Conservation (phyloP, 2,797 vertebrate species). For the Danio tinwini region DNA sequence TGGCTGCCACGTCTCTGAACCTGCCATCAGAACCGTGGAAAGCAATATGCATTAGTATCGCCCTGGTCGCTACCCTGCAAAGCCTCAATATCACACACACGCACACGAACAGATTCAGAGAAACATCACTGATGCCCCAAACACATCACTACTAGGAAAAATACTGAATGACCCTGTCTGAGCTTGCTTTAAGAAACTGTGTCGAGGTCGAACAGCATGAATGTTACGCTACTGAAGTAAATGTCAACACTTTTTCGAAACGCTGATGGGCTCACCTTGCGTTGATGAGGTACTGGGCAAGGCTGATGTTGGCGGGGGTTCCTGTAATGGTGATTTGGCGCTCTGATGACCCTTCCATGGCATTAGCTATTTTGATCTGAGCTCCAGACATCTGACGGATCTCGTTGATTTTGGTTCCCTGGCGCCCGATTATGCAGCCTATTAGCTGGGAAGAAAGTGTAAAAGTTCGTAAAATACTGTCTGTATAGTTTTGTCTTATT, state of each 20-base stretch:
- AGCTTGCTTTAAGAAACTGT: constrained; percentile 17
- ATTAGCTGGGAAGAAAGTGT: constrained; percentile 87
- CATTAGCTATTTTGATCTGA: constrained; percentile 97
- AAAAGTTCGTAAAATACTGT: constrained; percentile 61
- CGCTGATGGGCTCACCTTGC: constrained; percentile 83
- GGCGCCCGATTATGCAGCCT: constrained; percentile 98
- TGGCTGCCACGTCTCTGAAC: constrained; percentile 84
- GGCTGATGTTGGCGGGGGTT: constrained; percentile 97
- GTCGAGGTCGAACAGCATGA: constrained; percentile 15
- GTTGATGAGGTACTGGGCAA: constrained; percentile 98
- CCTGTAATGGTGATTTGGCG: constrained; percentile 98
- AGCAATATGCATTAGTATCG: constrained; percentile 75
- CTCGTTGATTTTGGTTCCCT: constrained; percentile 99
- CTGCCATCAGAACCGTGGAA: constrained; percentile 77
- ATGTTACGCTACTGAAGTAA: constrained; percentile 25
- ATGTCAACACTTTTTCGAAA: neutral
- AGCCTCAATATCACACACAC: constrained; percentile 35
- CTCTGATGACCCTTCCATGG: constrained; percentile 95
- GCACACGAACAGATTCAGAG: constrained; percentile 51
- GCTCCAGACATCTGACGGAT: constrained; percentile 99
- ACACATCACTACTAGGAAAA: neutral
- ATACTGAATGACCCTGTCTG: neutral
- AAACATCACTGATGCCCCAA: constrained; percentile 7
- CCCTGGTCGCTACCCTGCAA: constrained; percentile 52
- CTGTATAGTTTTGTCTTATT: neutral